Conservation (phyloP, 2,888 invertebrate species). For the Drosophila neotestacea region DNA sequence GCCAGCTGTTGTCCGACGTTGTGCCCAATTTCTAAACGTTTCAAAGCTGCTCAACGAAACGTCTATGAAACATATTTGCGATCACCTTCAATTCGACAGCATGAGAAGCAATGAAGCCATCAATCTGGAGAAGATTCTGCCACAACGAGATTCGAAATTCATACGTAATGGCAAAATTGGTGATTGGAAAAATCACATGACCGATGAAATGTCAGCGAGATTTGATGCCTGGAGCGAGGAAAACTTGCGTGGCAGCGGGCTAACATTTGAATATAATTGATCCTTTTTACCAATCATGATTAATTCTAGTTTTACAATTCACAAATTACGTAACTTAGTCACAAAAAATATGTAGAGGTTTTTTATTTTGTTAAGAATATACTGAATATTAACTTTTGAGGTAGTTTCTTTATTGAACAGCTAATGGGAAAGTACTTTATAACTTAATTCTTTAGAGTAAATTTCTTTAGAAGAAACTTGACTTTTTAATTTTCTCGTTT, state of each 20-base stretch:
- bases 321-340: neutral
- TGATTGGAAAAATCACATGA: slow-evolving; percentile 91
- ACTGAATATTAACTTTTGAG: too few relatives aligned
- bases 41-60: slow-evolving; percentile 88
- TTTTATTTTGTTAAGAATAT: too few relatives aligned
- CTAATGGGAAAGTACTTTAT: too few relatives aligned
- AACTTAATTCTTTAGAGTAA: too few relatives aligned
- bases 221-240: slow-evolving; percentile 91
- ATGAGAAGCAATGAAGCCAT: slow-evolving; percentile 93
- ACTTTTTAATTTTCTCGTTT: too few relatives aligned
- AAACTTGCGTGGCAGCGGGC: slow-evolving; percentile 88
- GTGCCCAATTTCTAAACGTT: slow-evolving; percentile 87
- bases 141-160: slow-evolving; percentile 87
- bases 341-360: neutral
- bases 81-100: slow-evolving; percentile 91
- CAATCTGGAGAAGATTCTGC: slow-evolving; percentile 89
- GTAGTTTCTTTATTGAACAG: too few relatives aligned
- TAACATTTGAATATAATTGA: slow-evolving; percentile 87
- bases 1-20: slow-evolving; percentile 88
- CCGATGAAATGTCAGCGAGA: slow-evolving; percentile 88
- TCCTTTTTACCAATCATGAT: neutral
- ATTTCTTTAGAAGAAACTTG: too few relatives aligned
- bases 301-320: too few relatives aligned
- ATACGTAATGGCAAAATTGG: slow-evolving; percentile 92
- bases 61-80: slow-evolving; percentile 89